phyloP scores from a whole-genome alignment of 1,140 invertebrate species.

The Philotrypesis tridentata region DNA sequence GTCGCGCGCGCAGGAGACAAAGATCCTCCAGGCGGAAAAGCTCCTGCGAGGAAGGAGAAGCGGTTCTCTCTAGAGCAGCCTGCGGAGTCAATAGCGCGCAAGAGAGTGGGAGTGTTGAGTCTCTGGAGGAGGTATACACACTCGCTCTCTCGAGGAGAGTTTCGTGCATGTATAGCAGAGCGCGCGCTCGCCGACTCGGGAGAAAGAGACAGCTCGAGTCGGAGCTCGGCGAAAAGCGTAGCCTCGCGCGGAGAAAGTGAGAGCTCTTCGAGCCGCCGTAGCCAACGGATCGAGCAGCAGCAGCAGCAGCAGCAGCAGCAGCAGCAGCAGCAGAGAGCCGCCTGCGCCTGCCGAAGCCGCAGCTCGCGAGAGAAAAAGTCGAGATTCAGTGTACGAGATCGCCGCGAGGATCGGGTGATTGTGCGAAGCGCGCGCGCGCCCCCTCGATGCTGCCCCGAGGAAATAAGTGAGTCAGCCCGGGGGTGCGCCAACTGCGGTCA shows the following conservation, averaged over 20 bases:
- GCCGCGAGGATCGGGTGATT: too few species aligned
- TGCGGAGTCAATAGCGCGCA: too few species aligned
- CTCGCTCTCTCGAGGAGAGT: constrained; percentile 65
- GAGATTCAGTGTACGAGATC: background rate
- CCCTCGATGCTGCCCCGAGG: background rate
- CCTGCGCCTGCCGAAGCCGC: background rate
- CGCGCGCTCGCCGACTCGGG: background rate
- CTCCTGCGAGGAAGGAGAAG: background rate
- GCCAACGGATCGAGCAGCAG: too few species aligned
- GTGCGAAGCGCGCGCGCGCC: too few species aligned
- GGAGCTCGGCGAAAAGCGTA: background rate
- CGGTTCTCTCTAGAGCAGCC: too few species aligned
- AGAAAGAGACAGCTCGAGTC: background rate
- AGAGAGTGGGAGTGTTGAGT: constrained; percentile 54
- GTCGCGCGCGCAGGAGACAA: background rate
- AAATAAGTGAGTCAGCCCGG: background rate
- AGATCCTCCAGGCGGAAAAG: background rate
- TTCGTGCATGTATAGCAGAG: constrained; percentile 59
- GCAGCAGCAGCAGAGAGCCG: background rate
- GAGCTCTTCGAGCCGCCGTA: constrained; percentile 62
- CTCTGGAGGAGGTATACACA: constrained; percentile 45
- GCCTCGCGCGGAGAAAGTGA: constrained; percentile 70
- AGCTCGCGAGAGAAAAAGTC: background rate
- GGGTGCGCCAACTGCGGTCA: too few species aligned
- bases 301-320: background rate